Conservation (phyloP, 2,797 vertebrate species). For the Tragopan temminckii region DNA sequence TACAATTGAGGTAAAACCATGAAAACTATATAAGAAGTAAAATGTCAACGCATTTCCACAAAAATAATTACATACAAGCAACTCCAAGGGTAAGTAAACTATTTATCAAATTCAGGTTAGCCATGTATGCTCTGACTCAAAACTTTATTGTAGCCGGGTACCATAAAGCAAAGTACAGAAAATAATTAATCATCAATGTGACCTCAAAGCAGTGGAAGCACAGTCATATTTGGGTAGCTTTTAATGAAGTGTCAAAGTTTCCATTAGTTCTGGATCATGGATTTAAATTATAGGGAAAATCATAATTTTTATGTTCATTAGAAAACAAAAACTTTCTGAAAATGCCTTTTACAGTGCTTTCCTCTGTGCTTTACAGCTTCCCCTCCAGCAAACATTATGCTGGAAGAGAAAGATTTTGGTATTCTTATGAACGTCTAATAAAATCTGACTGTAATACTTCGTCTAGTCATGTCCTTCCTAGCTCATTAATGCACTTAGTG, state of each 20-base stretch:
- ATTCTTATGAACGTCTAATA: neutral
- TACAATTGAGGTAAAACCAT: constrained; percentile 51
- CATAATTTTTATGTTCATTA: neutral
- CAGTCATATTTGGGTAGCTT: neutral
- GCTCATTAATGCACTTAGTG: neutral
- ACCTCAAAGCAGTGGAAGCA: neutral
- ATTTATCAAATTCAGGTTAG: constrained; percentile 28
- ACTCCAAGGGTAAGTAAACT: neutral
- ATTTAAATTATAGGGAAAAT: neutral
- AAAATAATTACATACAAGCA: constrained; percentile 29
- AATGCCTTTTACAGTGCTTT: neutral
- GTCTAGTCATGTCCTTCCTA: neutral
- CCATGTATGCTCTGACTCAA: neutral
- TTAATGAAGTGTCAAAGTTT: neutral
- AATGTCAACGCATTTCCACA: constrained; percentile 9
- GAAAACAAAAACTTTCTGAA: neutral
- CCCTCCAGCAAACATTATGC: neutral
- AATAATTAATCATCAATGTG: neutral
- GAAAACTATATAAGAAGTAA: constrained; percentile 34
- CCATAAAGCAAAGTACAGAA: neutral
- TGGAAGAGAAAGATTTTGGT: neutral
- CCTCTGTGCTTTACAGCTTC: neutral
- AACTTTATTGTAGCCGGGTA: neutral
- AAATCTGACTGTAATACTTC: neutral
- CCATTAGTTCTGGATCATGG: neutral